Percentiles rank a stretch among this genome's conserved stretches.
These are phyloP conservation scores for Aselliscus stoliczkanus DNA, from an alignment of 2,797 vertebrate species.

Conservation along the genomic window DNA sequence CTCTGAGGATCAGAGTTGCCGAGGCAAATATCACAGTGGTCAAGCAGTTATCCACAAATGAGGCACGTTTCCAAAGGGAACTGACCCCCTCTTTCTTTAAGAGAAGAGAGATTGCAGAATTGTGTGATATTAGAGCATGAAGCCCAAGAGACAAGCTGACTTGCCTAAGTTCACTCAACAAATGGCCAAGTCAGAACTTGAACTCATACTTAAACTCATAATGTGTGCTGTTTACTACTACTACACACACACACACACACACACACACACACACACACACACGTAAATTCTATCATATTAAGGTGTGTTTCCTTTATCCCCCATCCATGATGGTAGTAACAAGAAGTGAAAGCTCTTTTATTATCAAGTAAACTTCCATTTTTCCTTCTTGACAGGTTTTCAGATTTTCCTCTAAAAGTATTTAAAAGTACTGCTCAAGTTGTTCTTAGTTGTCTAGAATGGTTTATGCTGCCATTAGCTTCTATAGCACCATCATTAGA, in stretches of 20 bases:
- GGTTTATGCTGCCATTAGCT: conserved; percentile 65
- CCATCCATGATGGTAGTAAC: conserved; percentile 2
- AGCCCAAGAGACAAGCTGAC: not conserved
- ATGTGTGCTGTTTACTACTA: not conserved
- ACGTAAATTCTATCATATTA: not conserved
- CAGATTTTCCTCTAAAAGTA: conserved; percentile 65
- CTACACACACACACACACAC: not conserved
- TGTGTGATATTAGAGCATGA: not conserved
- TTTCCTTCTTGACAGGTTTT: conserved; percentile 62
- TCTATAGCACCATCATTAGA: conserved; percentile 73
- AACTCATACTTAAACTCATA: not conserved
- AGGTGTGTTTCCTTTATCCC: not conserved
- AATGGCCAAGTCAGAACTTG: not conserved
- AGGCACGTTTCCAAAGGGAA: not conserved
- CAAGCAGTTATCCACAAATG: not conserved
- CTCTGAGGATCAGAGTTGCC: not conserved
- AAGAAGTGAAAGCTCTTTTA: conserved; percentile 54
- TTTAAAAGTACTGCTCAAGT: conserved; percentile 66
- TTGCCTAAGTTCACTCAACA: not conserved
- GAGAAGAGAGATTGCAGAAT: not conserved
- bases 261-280: not conserved
- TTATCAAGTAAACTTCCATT: conserved; percentile 59
- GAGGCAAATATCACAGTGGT: not conserved
- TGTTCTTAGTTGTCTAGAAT: conserved; percentile 61
- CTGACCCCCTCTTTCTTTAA: not conserved